phyloP scores from a whole-genome alignment of 35 echinoderm and acorn worm species.

The Diadema setosum region DNA sequence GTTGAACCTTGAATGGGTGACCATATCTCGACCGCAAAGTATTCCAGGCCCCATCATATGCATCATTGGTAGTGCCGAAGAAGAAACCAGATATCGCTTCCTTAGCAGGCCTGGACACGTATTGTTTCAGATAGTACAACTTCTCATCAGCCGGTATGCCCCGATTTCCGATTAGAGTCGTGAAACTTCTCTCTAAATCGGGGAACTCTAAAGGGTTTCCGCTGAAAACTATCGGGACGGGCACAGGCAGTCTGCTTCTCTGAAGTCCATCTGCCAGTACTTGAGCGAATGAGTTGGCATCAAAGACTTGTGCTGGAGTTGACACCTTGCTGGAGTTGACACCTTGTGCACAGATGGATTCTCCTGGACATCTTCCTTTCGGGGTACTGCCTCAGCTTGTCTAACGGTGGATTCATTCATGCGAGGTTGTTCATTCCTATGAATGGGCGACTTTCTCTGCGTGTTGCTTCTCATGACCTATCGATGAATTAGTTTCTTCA shows the following conservation, averaged over 20 bases:
- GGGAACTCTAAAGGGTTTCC: slow-evolving; percentile 42
- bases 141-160: not conserved
- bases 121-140: not conserved
- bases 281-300: not conserved
- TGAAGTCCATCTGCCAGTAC: slow-evolving; percentile 6
- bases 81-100: not conserved
- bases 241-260: slow-evolving; percentile 19
- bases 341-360: not conserved
- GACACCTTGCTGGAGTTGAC: not conserved
- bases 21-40: slow-evolving; percentile 31
- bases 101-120: not conserved
- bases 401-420: not conserved
- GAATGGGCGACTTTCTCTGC: not conserved
- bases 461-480: not conserved
- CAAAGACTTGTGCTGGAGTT: not conserved
- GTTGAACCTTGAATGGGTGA: slow-evolving; percentile 11
- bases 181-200: slow-evolving; percentile 37
- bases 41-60: slow-evolving; percentile 41
- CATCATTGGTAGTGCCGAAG: slow-evolving; percentile 6
- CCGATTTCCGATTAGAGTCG: not conserved
- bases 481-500: not conserved
- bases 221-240: not conserved
- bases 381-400: not conserved
- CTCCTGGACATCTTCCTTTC: not conserved
- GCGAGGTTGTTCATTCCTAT: not conserved